A percentile compares a stretch with the other conserved stretches of the same genome.
phyloP scores from a whole-genome alignment of 2,797 vertebrate genomes.

The Lacerta bilineata region DNA sequence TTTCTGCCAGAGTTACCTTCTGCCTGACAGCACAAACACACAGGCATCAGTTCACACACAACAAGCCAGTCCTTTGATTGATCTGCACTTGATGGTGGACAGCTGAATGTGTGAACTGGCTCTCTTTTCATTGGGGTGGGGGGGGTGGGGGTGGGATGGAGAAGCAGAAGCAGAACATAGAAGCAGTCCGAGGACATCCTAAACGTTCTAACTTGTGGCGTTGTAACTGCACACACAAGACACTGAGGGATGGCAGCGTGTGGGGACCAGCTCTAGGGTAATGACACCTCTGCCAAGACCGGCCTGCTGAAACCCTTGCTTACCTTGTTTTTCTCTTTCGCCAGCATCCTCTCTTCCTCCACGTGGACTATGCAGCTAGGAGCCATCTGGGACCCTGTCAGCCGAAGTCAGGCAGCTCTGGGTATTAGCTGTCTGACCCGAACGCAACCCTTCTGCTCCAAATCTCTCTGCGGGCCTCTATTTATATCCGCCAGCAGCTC shows the following conservation, averaged over 20 bases:
- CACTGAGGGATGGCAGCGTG: background rate
- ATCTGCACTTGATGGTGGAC: background rate
- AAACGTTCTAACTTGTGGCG: background rate
- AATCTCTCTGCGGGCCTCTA: constrained; percentile 54
- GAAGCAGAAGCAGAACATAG: no score
- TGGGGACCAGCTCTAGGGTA: background rate
- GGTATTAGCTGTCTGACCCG: rapidly evolving
- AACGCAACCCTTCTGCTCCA: background rate
- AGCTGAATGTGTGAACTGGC: background rate
- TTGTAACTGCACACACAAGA: no score
- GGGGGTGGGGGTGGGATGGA: no score
- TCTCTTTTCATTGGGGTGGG: no score
- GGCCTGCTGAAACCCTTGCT: constrained; percentile 11
- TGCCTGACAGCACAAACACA: no score
- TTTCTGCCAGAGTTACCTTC: no score
- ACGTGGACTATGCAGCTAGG: constrained; percentile 54
- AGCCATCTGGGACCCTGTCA: constrained; percentile 57
- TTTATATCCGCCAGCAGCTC: constrained; percentile 86
- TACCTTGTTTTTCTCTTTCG: constrained; percentile 76
- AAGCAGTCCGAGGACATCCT: background rate
- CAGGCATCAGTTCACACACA: background rate
- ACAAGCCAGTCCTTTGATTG: background rate
- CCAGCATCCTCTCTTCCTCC: constrained; percentile 67
- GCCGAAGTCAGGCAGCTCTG: constrained; percentile 7
- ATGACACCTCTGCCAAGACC: no score